These are phyloP conservation scores for Maccullochella peelii DNA, from an alignment of 2,113 vertebrate species.

Conservation along the genomic window DNA sequence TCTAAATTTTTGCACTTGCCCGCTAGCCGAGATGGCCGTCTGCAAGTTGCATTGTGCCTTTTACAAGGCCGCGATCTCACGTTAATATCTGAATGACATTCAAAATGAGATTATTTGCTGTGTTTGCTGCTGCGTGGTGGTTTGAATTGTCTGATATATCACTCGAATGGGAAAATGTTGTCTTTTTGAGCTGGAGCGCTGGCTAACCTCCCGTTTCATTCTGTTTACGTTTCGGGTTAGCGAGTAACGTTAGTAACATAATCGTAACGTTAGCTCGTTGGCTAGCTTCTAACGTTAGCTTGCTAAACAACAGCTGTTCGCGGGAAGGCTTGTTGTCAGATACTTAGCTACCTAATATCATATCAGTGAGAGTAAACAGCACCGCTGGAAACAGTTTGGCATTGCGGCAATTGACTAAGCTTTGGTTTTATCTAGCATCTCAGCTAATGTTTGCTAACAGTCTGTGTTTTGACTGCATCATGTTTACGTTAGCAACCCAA, in stretches of 20 bases:
- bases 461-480: slow-evolving; percentile 76
- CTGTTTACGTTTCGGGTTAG: slow-evolving; percentile 78
- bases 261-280: slow-evolving; percentile 65
- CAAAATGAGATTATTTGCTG: slow-evolving; percentile 41
- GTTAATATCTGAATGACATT: slow-evolving; percentile 72
- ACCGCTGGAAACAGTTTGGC: slow-evolving; percentile 13
- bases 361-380: slow-evolving; percentile 39
- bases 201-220: slow-evolving; percentile 57
- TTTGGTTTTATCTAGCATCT: slow-evolving; percentile 45
- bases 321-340: slow-evolving; percentile 76
- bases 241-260: slow-evolving; percentile 60
- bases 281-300: slow-evolving; percentile 65
- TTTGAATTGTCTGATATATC: slow-evolving; percentile 45
- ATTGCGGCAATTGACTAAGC: slow-evolving; percentile 21
- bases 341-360: slow-evolving; percentile 16
- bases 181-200: slow-evolving; percentile 16
- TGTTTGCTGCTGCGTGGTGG: slow-evolving; percentile 19
- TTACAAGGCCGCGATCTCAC: slow-evolving; percentile 77
- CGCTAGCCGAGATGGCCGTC: slow-evolving; percentile 78
- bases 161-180: slow-evolving; percentile 7
- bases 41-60: slow-evolving; percentile 82
- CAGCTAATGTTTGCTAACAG: slow-evolving; percentile 80
- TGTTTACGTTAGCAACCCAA: slow-evolving; percentile 77
- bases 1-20: slow-evolving; percentile 71
- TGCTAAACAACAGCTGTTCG: slow-evolving; percentile 74